Evolutionary conservation across 2,797 vertebrate genomes (phyloP).

Genomic region (Cyclura pinguis): DNA sequence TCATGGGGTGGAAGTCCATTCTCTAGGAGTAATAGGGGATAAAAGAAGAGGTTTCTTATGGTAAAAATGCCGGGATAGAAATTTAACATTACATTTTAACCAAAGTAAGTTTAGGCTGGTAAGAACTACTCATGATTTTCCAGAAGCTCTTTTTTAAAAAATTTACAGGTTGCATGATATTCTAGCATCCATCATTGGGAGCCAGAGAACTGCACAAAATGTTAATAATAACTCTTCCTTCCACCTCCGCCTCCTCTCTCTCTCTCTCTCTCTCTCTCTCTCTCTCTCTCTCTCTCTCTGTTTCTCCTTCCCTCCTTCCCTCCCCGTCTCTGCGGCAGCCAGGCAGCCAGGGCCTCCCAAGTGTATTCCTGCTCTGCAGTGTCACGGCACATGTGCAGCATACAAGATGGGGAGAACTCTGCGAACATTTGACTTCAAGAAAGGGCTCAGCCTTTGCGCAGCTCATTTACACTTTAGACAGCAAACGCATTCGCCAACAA

Average conservation of each 20-base stretch:
- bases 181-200: neutral
- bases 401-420: neutral
- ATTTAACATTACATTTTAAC: constrained; percentile 22
- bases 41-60: neutral
- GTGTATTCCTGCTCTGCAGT: neutral
- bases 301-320: too few relatives aligned
- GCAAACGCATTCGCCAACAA: constrained; percentile 3
- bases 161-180: constrained; percentile 1
- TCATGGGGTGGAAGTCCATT: neutral
- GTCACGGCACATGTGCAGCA: neutral
- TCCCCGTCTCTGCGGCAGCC: neutral
- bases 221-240: constrained; percentile 1
- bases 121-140: constrained; percentile 25
- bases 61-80: neutral
- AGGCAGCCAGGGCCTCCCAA: constrained; percentile 5
- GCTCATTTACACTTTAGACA: constrained; percentile 35
- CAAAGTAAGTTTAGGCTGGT: constrained; percentile 21
- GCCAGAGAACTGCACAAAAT: neutral
- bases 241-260: neutral
- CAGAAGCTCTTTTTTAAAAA: constrained; percentile 4
- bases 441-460: neutral
- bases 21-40: neutral
- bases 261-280: neutral
- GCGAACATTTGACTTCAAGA: constrained; percentile 11
- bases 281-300: too few relatives aligned